Conservation (phyloP, 2,113 vertebrate species). For the Indicator maculatus region DNA sequence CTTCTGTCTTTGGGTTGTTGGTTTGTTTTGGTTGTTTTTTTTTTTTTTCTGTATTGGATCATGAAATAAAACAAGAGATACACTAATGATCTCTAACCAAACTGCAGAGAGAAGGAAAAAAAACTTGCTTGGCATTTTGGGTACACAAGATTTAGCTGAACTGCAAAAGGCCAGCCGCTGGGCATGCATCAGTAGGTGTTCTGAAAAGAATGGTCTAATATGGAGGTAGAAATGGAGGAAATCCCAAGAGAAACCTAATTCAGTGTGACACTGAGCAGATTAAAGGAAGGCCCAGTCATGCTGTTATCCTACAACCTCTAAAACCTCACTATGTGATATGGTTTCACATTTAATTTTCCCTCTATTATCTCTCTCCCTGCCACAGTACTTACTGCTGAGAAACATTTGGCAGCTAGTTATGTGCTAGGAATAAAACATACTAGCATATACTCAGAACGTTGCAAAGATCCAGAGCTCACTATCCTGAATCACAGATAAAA, state of each 20-base stretch:
- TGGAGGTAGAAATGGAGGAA: not conserved
- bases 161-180: not conserved
- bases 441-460: not conserved
- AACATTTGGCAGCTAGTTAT: not conserved
- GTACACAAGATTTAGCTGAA: not conserved
- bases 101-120: not conserved
- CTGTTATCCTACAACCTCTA: not conserved
- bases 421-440: not conserved
- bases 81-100: not conserved
- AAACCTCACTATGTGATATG: not conserved
- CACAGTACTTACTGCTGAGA: not conserved
- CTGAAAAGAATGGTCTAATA: not conserved
- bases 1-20: no score
- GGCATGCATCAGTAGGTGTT: not conserved
- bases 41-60: not conserved
- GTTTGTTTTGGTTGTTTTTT: no score
- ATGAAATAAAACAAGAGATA: not conserved
- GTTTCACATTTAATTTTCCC: not conserved
- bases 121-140: not conserved
- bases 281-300: not conserved
- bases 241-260: not conserved
- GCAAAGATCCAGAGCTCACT: not conserved
- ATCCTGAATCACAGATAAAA: constrained; percentile 4
- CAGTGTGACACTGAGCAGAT: not conserved
- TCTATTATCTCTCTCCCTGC: not conserved